phyloP scores from a whole-genome alignment of 1,140 invertebrate species.

The Bilobella aurantiaca region DNA sequence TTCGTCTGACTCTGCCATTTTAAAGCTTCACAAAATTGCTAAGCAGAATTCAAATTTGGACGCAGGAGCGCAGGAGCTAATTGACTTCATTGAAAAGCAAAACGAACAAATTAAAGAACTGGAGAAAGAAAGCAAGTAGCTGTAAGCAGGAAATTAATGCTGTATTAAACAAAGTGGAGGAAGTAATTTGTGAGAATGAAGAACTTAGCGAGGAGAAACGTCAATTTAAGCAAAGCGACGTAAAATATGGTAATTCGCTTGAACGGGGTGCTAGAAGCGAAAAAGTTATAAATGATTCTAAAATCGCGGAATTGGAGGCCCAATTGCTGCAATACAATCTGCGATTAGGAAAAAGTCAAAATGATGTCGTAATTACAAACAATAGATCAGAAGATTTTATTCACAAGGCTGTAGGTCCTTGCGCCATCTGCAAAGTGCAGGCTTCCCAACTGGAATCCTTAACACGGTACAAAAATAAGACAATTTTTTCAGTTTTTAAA shows the following conservation, averaged over 20 bases:
- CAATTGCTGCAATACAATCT: conserved; percentile 64
- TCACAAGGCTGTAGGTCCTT: no score
- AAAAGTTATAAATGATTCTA: conserved; percentile 58
- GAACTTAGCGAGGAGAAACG: conserved; percentile 59
- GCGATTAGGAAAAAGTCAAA: conserved; percentile 55
- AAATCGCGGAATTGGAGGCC: conserved; percentile 69
- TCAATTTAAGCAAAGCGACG: conserved; percentile 39
- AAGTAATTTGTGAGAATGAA: conserved; percentile 68
- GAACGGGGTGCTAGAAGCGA: not conserved
- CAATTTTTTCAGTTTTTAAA: no score
- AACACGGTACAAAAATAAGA: no score
- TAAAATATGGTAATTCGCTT: not conserved
- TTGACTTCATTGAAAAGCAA: conserved; percentile 65
- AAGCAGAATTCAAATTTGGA: not conserved
- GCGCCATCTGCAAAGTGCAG: no score
- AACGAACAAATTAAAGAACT: conserved; percentile 73
- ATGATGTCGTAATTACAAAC: conserved; percentile 46
- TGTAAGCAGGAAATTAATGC: conserved; percentile 62
- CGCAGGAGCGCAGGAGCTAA: conserved; percentile 42
- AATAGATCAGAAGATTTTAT: not conserved
- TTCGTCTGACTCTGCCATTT: not conserved
- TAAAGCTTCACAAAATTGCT: not conserved
- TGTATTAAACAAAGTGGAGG: conserved; percentile 64
- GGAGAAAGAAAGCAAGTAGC: conserved; percentile 66
- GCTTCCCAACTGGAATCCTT: no score